Evolutionary conservation across 2,888 invertebrate species (phyloP), one percentile per base, ranked within the genome.

Genomic region (Tipula confusa): DNA sequence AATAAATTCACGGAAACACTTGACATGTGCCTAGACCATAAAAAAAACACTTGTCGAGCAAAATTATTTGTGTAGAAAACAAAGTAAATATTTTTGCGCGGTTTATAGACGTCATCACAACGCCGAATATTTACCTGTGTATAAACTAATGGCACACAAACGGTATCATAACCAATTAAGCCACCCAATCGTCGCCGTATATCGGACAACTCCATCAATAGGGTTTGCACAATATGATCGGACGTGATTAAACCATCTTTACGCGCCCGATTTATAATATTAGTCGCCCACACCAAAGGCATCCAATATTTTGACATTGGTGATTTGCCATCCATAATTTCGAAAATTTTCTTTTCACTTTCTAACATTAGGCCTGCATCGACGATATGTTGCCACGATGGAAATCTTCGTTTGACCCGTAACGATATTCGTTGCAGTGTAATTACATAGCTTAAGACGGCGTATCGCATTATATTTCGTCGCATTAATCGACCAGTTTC

Each of bases 221-320:
- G 92, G 1, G 97, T 97, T 90, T 97, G 96, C 9, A 98, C 96
- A 85, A 98, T 96, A 87, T 97, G 97, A 89, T 98, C 98, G 86
- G 95, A 96, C 82, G 93, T 92, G 86, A 97, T 97, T 84, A 96
- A 90, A 0, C 94, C 93, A 87, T 97, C 97, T 87, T 95, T 95
- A 84, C 96, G 91, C 3, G 97, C 96, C 84, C 96, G 91, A 89
- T 96, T 96, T 86, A 97, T 96, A 85, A 97, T 95, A 88, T 96
- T 96, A 4, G 96, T 96, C 79, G 97, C 97, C 97, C 97, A 97
- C 15, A 96, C 96, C 83, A 97, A 90, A 0, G 97, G 97, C 95
- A 97, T 95, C 97, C 97, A 97, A 88, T 97, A 97, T 87, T 94
- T 94, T 13, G 96, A 95, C 95, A 97, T 97, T 2, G 95, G 95